Evolutionary conservation across 2,888 invertebrate genomes (phyloP).

Genomic region (Monochamus alternatus): DNA sequence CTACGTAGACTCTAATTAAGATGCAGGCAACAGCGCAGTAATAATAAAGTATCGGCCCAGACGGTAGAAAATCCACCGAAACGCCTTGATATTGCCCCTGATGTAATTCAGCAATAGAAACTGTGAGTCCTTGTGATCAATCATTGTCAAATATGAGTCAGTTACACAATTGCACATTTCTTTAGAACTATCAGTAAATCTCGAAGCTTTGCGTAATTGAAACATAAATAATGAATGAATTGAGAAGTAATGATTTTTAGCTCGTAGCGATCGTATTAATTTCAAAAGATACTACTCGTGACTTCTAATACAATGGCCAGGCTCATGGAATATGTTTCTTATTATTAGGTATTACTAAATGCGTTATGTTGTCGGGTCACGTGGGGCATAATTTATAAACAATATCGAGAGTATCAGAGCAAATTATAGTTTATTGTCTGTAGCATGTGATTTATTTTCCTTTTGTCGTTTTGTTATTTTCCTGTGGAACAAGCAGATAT

Average conservation of each 20-base stretch:
- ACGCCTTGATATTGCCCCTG: conserved; percentile 35
- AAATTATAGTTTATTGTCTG: conserved; percentile 41
- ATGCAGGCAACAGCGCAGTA: conserved; percentile 5
- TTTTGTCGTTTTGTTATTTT: conserved; percentile 7
- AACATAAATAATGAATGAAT: conserved; percentile 33
- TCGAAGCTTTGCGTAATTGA: conserved; percentile 38
- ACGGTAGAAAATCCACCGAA: conserved; percentile 13
- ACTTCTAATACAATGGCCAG: conserved; percentile 42
- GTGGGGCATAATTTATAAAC: conserved; percentile 42
- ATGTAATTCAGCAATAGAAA: conserved; percentile 19
- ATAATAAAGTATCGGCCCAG: conserved; percentile 28
- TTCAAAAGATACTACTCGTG: conserved; percentile 34
- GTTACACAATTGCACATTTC: conserved; percentile 23
- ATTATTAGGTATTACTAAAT: conserved; percentile 43
- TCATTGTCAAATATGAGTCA: conserved; percentile 37
- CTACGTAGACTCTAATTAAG: conserved; percentile 23
- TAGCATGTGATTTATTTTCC: conserved; percentile 35
- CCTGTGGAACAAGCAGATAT: conserved; percentile 12
- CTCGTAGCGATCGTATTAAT: conserved; percentile 23
- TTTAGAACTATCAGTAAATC: conserved; percentile 28
- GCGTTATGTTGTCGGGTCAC: conserved; percentile 33
- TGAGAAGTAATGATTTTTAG: conserved; percentile 32
- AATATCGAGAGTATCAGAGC: conserved; percentile 39
- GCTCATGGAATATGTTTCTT: conserved; percentile 40
- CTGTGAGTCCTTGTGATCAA: conserved; percentile 30